Conservation (phyloP, 2,113 vertebrate genomes). For the Paramisgurnus dabryanus region DNA sequence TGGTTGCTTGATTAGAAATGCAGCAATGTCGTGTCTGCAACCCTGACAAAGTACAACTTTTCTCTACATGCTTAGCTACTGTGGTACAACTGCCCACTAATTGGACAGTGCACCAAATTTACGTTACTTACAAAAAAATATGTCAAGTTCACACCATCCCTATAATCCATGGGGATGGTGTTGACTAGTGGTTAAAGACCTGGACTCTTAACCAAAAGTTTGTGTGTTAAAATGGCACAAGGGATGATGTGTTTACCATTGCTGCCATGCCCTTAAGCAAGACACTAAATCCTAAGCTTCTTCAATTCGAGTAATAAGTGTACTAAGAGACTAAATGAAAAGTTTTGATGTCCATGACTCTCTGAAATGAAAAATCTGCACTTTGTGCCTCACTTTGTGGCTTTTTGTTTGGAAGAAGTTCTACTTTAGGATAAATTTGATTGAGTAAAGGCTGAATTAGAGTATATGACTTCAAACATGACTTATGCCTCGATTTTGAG, state of each 20-base stretch:
- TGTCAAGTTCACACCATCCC: neutral
- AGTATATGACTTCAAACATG: too few relatives aligned
- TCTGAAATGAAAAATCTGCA: neutral
- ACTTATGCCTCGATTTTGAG: too few relatives aligned
- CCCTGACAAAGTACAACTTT: slow-evolving; percentile 35
- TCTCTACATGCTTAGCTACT: slow-evolving; percentile 22
- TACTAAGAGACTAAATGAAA: neutral
- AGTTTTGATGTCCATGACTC: neutral
- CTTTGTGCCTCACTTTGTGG: neutral
- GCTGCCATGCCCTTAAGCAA: slow-evolving; percentile 7
- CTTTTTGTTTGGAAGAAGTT: neutral
- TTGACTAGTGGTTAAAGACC: neutral
- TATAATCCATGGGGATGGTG: neutral
- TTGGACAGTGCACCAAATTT: neutral
- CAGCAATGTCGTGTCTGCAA: slow-evolving; percentile 49
- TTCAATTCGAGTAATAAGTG: neutral
- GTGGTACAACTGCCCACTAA: slow-evolving; percentile 1
- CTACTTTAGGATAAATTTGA: neutral
- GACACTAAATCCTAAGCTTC: slow-evolving; percentile 7
- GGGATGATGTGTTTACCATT: neutral
- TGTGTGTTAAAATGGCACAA: slow-evolving; percentile 7
- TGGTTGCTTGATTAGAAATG: slow-evolving; percentile 65
- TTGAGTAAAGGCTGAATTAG: neutral
- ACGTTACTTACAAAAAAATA: neutral
- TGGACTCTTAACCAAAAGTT: slow-evolving; percentile 16